Evolutionary conservation across 2,888 invertebrate species (phyloP).

Genomic region (Nasonia oneida): DNA sequence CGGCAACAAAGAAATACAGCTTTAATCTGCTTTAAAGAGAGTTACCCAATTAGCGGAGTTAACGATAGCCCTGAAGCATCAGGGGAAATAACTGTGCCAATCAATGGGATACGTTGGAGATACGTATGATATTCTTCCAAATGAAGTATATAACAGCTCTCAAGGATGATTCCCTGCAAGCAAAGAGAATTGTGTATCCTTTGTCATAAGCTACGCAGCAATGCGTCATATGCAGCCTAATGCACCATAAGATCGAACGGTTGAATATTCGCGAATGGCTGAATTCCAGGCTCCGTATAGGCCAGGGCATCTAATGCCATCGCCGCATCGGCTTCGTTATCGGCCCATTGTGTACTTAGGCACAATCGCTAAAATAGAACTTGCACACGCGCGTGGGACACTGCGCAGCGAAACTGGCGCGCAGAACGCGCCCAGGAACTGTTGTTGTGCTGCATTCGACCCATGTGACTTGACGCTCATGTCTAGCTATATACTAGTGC

Average conservation of each 20-base stretch:
- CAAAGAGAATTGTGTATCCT: too few species aligned
- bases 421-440: background rate
- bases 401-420: background rate
- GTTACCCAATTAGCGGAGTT: too few species aligned
- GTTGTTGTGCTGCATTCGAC: background rate
- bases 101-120: too few species aligned
- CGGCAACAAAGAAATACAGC: too few species aligned
- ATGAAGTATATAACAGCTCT: too few species aligned
- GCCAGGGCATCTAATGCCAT: conserved; percentile 30
- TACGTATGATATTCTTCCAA: too few species aligned
- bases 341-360: conserved; percentile 53
- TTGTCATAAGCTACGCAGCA: background rate
- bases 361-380: conserved; percentile 41
- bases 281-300: background rate
- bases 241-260: conserved; percentile 24
- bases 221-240: background rate
- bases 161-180: too few species aligned
- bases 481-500: background rate
- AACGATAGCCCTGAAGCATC: too few species aligned
- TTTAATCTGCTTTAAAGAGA: too few species aligned
- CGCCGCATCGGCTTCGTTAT: conserved; percentile 53
- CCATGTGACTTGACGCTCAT: background rate
- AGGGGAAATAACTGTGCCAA: too few species aligned
- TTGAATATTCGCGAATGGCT: conserved; percentile 38
- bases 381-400: background rate